Conservation (phyloP, 2,888 invertebrate species). For the Drosophila nr. perissopoda region DNA sequence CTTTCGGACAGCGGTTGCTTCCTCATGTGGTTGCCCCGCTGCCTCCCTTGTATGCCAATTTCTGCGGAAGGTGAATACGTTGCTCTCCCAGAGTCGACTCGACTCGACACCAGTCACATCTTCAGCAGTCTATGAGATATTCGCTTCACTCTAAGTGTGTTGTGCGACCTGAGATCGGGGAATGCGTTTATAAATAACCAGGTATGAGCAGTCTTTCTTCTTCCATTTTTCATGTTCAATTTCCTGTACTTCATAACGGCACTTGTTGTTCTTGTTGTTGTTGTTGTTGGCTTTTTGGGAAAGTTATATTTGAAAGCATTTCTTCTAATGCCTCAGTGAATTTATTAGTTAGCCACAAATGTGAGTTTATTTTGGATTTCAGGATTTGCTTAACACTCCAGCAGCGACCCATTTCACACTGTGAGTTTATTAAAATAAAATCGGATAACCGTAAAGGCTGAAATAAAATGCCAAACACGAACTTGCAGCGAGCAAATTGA, state of each 20-base stretch:
- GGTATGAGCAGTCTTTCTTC: constrained; percentile 35
- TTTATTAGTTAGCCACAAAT: constrained; percentile 24
- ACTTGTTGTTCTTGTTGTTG: constrained; percentile 33
- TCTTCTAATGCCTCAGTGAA: constrained; percentile 4
- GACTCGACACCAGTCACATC: constrained; percentile 38
- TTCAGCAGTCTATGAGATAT: constrained; percentile 20
- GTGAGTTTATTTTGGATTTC: constrained; percentile 17
- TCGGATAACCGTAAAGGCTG: constrained; percentile 47
- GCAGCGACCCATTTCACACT: constrained; percentile 60
- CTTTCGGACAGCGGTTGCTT: constrained; percentile 26
- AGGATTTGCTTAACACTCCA: constrained; percentile 1
- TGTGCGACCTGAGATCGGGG: constrained; percentile 31
- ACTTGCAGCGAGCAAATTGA: constrained; percentile 63
- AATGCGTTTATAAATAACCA: constrained; percentile 63
- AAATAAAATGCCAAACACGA: constrained; percentile 55
- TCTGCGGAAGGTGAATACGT: constrained; percentile 50
- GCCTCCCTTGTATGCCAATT: constrained; percentile 12
- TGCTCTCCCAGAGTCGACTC: constrained; percentile 15
- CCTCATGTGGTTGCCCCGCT: constrained; percentile 38
- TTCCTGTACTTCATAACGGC: constrained; percentile 59
- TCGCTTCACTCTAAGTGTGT: constrained; percentile 15
- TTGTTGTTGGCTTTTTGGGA: constrained; percentile 28
- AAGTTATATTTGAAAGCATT: constrained; percentile 31
- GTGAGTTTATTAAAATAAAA: constrained; percentile 51
- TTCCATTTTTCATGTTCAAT: constrained; percentile 50